Evolutionary conservation across 2,888 invertebrate species (phyloP).

Genomic region (Pristionchus japonicus): DNA sequence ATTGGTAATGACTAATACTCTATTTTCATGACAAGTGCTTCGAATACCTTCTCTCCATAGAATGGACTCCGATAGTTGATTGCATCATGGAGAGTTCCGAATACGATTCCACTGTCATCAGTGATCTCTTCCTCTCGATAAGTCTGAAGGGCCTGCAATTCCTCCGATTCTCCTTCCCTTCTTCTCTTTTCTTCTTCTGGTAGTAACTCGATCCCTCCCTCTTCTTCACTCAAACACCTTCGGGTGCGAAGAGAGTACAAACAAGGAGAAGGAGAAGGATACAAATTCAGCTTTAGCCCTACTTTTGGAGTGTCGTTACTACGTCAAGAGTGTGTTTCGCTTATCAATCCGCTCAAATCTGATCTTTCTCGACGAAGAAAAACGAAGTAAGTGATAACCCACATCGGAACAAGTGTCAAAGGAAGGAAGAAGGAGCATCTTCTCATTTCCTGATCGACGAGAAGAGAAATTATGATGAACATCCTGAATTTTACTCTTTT

Average conservation of each 20-base stretch:
- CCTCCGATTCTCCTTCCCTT: no score
- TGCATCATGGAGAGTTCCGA: conserved; percentile 27
- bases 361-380: not conserved
- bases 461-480: not conserved
- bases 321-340: not conserved
- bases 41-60: conserved; percentile 41
- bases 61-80: conserved; percentile 28
- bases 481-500: not conserved
- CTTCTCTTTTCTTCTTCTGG: no score
- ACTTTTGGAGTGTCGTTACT: not conserved
- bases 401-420: not conserved
- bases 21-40: no score
- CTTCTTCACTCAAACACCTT: not conserved
- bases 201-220: not conserved
- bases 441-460: not conserved
- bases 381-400: not conserved
- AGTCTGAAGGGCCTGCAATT: conserved; percentile 1
- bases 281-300: not conserved
- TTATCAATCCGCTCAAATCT: not conserved
- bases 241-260: not conserved
- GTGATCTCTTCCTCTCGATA: conserved; percentile 22
- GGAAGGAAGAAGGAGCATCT: conserved; percentile 25
- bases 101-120: conserved; percentile 27
- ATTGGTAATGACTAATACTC: no score
- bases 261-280: not conserved